Conservation (phyloP, 2,113 vertebrate genomes). For the Eclectus roratus region DNA sequence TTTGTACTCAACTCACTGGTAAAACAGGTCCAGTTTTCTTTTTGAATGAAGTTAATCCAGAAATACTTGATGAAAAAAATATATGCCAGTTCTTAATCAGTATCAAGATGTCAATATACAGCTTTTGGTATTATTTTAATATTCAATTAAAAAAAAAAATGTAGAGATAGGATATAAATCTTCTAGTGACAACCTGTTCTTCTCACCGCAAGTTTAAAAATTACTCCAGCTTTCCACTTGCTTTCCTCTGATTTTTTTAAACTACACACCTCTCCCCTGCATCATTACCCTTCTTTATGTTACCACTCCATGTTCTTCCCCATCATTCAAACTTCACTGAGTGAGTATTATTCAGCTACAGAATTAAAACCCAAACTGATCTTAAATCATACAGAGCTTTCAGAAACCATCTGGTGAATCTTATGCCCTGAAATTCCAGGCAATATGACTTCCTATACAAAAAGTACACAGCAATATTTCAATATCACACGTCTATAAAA, state of each 20-base stretch:
- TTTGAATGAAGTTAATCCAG: background rate
- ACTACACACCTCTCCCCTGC: background rate
- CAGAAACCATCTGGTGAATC: background rate
- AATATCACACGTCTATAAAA: background rate
- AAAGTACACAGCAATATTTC: background rate
- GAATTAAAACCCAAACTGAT: background rate
- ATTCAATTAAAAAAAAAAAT: background rate
- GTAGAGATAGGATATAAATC: background rate
- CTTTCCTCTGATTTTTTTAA: background rate
- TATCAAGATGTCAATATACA: background rate
- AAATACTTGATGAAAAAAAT: background rate
- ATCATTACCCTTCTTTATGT: background rate
- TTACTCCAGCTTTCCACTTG: background rate
- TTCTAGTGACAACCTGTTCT: background rate
- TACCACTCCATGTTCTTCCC: background rate
- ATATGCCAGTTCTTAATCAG: background rate
- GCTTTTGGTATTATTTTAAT: background rate
- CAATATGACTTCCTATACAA: background rate
- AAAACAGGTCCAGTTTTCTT: background rate
- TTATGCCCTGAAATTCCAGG: background rate
- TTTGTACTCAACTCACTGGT: background rate
- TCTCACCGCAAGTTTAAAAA: background rate
- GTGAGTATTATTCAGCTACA: background rate
- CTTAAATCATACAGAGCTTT: background rate
- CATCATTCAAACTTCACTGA: background rate